These are phyloP conservation scores for Sciurus niger DNA, from an alignment of 2,113 vertebrate genomes.

Conservation along the genomic window DNA sequence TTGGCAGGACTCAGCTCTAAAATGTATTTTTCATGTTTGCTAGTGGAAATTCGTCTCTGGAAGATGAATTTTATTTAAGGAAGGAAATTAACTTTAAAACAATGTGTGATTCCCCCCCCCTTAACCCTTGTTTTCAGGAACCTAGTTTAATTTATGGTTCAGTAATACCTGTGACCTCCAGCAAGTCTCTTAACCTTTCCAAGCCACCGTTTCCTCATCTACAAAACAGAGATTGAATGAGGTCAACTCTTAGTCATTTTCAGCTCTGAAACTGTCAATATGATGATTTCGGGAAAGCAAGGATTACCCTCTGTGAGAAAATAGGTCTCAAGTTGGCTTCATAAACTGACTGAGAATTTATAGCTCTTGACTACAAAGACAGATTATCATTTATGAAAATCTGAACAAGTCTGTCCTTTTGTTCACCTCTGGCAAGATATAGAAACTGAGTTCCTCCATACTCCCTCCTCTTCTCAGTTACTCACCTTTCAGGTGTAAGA, in stretches of 20 bases:
- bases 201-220: conserved; percentile 50
- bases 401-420: conserved; percentile 1
- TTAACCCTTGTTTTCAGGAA: conserved; percentile 66
- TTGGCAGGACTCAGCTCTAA: neutral
- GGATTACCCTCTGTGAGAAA: conserved; percentile 42
- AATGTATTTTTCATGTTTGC: conserved; percentile 42
- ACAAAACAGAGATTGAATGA: conserved; percentile 50
- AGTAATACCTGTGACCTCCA: conserved; percentile 43
- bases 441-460: neutral
- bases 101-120: neutral
- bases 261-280: conserved; percentile 40
- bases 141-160: conserved; percentile 49
- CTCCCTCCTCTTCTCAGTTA: neutral
- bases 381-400: conserved; percentile 33
- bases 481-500: neutral
- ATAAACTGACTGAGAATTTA: conserved; percentile 42
- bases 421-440: neutral
- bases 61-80: conserved; percentile 58
- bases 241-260: conserved; percentile 43
- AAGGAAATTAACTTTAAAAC: conserved; percentile 71
- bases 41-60: conserved; percentile 59
- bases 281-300: conserved; percentile 68
- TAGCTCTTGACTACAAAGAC: conserved; percentile 44
- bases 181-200: conserved; percentile 48
- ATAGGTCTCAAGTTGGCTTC: conserved; percentile 9